Evolutionary conservation across 2,113 vertebrate species (phyloP).

Genomic region (Cyanistes caeruleus): DNA sequence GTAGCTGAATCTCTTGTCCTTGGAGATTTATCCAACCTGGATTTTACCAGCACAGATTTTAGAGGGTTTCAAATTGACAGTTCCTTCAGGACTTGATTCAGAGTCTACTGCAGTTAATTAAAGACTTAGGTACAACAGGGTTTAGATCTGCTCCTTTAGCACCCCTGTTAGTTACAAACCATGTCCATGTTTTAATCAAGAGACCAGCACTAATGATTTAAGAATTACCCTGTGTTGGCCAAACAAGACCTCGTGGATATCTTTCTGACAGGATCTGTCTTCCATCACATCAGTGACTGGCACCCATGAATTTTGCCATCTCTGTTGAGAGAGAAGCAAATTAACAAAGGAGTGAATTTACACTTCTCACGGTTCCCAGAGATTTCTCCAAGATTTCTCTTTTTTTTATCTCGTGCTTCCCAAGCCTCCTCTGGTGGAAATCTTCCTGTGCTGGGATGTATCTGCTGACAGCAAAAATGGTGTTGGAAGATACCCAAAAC

Average conservation of each 20-base stretch:
- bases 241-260: background rate
- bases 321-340: background rate
- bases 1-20: background rate
- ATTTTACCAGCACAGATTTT: background rate
- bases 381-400: background rate
- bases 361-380: background rate
- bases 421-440: background rate
- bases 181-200: background rate
- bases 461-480: background rate
- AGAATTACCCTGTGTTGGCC: background rate
- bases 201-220: background rate
- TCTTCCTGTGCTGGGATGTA: background rate
- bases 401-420: background rate
- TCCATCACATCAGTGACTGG: background rate
- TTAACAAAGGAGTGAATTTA: background rate
- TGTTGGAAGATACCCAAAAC: background rate
- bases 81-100: background rate
- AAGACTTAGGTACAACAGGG: background rate
- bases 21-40: background rate
- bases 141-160: background rate
- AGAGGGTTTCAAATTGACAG: background rate
- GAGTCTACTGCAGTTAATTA: background rate
- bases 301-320: background rate
- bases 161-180: background rate
- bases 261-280: background rate